Base-by-base conservation (phyloP, 2,888 invertebrate species). In the Hypomecis punctinalis region DNA sequence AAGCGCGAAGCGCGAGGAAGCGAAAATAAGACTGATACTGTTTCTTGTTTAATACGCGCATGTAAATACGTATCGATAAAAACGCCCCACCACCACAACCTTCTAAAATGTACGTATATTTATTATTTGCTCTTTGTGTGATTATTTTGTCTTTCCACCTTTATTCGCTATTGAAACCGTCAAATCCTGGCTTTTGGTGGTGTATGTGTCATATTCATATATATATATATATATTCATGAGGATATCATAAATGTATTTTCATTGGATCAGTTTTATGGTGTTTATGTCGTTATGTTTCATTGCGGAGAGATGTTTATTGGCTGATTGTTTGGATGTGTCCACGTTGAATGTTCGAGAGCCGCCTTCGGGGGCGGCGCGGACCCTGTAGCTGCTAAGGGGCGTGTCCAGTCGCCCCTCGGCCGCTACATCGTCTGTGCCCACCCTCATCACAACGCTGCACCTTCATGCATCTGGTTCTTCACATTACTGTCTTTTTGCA, bases 1-100 rank as follows among this genome's bases (percentile, higher is more conserved):
- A 99, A 99, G 85, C 96, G 97, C 76, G 99, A 99, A 91, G 98
- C 98, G 5, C 98, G 98, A 83, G 94, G 94, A 11, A 97, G 96
- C 82, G 99, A 99, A 89, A 97, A 97, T 70, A 99, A 99, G 91
- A 99, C 98, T 86, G 99, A 99, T 91, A 97, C 98, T 56, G 96
- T 99, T 73, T 98, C 99, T 69, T 97, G 97, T 73, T 97, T 99
- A 84, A 97, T 99, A 69, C 97, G 98, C 90, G 96, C 97, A 45
- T 96, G 98, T 74, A 98, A 98, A 90, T 97, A 96, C 86, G 94
- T 99, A 76, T 97, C 98, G 23, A 95, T 96, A 45, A 95, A 97
- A 76, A 95, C 98, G 66, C 96, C 96, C 0, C 95, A 96, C 73
- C 97, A 97, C 82, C 98, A 98, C 78, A 98, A 89, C 77, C 83